Conservation (phyloP, 2,113 vertebrate species). For the Bos javanicus region DNA sequence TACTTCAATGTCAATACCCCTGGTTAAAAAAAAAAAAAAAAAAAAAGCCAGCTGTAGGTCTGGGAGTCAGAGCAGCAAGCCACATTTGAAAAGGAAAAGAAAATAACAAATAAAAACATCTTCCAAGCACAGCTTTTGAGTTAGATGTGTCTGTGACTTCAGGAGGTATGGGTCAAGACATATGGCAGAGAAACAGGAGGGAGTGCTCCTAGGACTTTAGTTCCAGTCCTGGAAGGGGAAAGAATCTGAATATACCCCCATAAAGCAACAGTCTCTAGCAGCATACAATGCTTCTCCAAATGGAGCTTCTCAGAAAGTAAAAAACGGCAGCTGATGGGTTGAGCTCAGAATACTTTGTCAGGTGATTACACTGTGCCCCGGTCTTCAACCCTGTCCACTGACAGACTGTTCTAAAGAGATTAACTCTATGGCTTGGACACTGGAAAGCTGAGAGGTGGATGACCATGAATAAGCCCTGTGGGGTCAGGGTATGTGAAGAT, state of each 20-base stretch:
- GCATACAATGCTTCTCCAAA: neutral
- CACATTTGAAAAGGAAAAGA: neutral
- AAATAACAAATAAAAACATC: neutral
- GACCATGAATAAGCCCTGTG: neutral
- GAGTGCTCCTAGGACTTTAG: neutral
- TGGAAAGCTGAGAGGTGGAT: neutral
- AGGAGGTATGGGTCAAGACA: neutral
- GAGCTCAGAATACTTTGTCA: neutral
- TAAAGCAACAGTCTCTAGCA: neutral
- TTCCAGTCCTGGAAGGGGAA: neutral
- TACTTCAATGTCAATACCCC: fast-evolving
- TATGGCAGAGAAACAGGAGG: neutral
- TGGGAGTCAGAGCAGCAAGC: neutral
- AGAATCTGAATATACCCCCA: neutral
- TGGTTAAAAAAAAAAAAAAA: neutral
- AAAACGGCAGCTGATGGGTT: neutral
- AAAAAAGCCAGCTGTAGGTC: neutral
- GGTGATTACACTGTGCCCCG: neutral
- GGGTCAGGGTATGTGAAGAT: neutral
- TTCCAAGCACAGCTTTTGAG: neutral
- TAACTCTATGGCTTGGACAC: neutral
- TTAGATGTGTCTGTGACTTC: neutral
- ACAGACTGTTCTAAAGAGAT: neutral
- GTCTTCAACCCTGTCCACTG: neutral
- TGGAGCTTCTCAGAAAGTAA: neutral